phyloP scores from a whole-genome alignment of 1,140 invertebrate species.

The Magallana angulata region DNA sequence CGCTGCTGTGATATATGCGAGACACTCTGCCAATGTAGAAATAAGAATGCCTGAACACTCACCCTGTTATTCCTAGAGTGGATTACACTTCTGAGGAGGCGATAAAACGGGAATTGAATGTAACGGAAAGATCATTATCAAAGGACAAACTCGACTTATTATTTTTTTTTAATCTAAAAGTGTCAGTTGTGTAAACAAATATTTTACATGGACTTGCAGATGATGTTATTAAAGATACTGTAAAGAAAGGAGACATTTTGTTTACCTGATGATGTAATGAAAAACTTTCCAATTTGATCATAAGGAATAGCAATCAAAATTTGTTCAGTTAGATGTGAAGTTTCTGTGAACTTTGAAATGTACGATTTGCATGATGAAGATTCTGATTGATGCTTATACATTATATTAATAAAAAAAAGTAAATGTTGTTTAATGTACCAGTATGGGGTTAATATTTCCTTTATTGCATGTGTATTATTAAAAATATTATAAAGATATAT shows the following conservation, averaged over 20 bases:
- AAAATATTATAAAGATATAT: too few species aligned
- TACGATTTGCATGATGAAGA: not conserved
- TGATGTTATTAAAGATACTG: not conserved
- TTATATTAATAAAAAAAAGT: not conserved
- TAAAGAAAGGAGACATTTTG: not conserved
- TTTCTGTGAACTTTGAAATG: not conserved
- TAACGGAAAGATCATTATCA: too few species aligned
- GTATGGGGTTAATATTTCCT: not conserved
- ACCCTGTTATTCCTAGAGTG: too few species aligned
- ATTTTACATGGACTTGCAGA: not conserved
- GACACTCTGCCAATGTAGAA: too few species aligned
- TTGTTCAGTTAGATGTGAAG: not conserved
- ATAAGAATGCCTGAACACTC: too few species aligned
- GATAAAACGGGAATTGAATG: too few species aligned
- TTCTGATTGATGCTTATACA: not conserved
- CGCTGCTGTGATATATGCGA: too few species aligned
- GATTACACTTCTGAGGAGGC: too few species aligned
- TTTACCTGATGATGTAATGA: not conserved
- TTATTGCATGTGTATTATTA: not conserved
- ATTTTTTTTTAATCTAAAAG: too few species aligned
- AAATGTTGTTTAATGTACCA: not conserved
- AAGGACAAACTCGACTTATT: too few species aligned
- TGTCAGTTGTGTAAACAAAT: too few species aligned
- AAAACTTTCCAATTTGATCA: not conserved
- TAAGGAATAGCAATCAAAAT: not conserved